Percentiles rank a stretch among this genome's conserved stretches.
Conservation (phyloP, 2,113 vertebrate species). For the Calonectris borealis region DNA sequence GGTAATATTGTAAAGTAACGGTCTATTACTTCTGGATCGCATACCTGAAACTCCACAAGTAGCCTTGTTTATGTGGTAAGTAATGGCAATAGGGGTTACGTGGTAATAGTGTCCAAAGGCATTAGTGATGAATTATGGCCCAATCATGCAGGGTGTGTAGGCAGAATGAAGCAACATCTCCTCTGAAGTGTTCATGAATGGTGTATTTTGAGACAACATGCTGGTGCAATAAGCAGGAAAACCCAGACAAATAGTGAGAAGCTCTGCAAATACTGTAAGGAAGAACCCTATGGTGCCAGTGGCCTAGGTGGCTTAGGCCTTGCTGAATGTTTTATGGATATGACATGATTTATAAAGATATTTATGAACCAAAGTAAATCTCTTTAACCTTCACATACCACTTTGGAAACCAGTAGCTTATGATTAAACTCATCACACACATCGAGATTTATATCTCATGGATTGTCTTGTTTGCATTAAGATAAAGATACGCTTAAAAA, state of each 20-base stretch:
- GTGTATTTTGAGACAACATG: neutral
- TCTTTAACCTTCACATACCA: neutral
- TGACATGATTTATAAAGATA: neutral
- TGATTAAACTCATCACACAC: neutral
- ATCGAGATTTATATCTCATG: neutral
- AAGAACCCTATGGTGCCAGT: neutral
- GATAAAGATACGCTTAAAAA: neutral
- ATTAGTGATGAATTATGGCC: neutral
- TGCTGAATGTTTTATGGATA: neutral
- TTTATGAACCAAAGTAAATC: neutral
- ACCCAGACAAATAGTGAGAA: neutral
- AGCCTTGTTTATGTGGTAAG: neutral
- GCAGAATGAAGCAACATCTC: neutral
- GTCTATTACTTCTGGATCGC: neutral
- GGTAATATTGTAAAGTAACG: neutral
- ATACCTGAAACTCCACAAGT: neutral
- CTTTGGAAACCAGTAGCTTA: neutral
- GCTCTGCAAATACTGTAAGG: neutral
- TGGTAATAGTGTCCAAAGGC: neutral
- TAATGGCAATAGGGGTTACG: neutral
- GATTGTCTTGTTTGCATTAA: neutral
- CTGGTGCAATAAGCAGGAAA: neutral
- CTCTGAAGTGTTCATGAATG: neutral
- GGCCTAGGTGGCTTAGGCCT: neutral
- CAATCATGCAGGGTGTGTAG: neutral